These are phyloP conservation scores for Pomacea canaliculata DNA, from an alignment of 2,888 invertebrate species.

Conservation along the genomic window DNA sequence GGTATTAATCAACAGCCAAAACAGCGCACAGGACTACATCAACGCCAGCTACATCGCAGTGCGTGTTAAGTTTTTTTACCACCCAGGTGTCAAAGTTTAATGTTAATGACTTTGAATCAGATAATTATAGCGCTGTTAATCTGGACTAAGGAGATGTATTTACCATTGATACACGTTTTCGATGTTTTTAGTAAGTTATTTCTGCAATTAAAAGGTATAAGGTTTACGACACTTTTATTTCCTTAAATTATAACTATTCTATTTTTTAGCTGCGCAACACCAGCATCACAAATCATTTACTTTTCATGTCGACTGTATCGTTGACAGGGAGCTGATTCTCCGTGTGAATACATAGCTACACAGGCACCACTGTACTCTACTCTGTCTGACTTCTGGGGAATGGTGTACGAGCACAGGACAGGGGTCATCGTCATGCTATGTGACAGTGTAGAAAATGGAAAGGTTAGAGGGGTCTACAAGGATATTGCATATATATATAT, in stretches of 20 bases:
- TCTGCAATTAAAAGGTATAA: too few relatives aligned
- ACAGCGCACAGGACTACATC: conserved; percentile 77
- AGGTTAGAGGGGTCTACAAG: neutral
- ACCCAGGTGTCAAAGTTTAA: neutral
- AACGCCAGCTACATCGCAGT: conserved; percentile 80
- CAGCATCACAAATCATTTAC: too few relatives aligned
- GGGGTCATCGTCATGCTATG: conserved; percentile 80
- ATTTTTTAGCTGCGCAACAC: too few relatives aligned
- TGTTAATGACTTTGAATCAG: too few relatives aligned
- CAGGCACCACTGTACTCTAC: conserved; percentile 81
- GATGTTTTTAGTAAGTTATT: too few relatives aligned
- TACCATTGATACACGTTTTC: too few relatives aligned
- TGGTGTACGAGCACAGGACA: conserved; percentile 79
- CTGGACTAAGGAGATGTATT: too few relatives aligned
- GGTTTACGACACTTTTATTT: too few relatives aligned
- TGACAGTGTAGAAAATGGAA: conserved; percentile 75
- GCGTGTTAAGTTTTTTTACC: conserved; percentile 71
- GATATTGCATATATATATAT: too few relatives aligned
- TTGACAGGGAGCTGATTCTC: conserved; percentile 76
- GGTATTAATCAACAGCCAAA: conserved; percentile 74
- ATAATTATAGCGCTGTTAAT: too few relatives aligned
- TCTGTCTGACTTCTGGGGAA: conserved; percentile 80
- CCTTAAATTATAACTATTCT: too few relatives aligned
- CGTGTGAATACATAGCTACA: conserved; percentile 80
- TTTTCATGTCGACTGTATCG: neutral